A percentile compares a stretch with the other conserved stretches of the same genome.
Evolutionary conservation across 2,888 invertebrate genomes (phyloP).

Genomic region (Diarsia dahlii): DNA sequence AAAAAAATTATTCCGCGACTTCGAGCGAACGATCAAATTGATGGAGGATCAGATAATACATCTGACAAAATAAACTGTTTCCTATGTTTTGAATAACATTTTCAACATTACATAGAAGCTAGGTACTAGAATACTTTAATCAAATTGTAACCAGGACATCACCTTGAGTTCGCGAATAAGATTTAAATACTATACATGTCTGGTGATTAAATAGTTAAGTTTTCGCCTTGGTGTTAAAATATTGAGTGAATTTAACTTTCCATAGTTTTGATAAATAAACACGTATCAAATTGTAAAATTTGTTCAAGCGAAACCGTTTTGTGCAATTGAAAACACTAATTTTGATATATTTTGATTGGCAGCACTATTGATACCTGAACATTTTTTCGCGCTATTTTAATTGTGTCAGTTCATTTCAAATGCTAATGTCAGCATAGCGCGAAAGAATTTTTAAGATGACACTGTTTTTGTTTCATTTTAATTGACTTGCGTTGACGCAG

Average conservation of each 20-base stretch:
- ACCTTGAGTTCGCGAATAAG: conserved; percentile 47
- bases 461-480: not conserved
- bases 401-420: not conserved
- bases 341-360: conserved; percentile 24
- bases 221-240: conserved; percentile 31
- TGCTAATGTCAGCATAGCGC: conserved; percentile 2
- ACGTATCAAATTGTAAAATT: conserved; percentile 21
- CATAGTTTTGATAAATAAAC: conserved; percentile 38
- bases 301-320: conserved; percentile 1
- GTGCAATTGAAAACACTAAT: conserved; percentile 7
- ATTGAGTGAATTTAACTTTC: conserved; percentile 29
- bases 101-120: not conserved
- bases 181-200: conserved; percentile 21
- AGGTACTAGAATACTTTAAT: no score
- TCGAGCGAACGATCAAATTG: conserved; percentile 19
- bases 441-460: conserved; percentile 8
- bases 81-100: not conserved
- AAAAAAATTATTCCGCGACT: conserved; percentile 46
- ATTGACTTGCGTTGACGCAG: conserved; percentile 5
- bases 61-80: not conserved
- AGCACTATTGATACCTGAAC: not conserved
- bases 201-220: conserved; percentile 28
- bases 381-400: not conserved
- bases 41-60: not conserved
- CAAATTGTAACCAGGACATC: not conserved